Conservation (phyloP, 2,797 vertebrate genomes). For the Rhincodon typus region DNA sequence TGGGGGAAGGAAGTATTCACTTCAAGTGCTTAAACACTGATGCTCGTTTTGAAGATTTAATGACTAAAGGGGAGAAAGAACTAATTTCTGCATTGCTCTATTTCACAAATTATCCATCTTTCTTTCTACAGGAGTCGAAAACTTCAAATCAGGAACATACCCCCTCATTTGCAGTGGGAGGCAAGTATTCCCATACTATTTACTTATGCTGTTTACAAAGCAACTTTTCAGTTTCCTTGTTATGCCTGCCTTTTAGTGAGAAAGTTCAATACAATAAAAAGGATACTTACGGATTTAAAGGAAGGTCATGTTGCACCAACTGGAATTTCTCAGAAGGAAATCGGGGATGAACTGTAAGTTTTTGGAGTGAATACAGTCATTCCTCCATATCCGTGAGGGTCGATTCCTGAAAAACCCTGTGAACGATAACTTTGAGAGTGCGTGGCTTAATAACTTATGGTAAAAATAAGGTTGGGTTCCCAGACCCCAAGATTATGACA, state of each 20-base stretch:
- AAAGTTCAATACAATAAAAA: background rate
- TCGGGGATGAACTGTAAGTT: too few relatives aligned
- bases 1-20: background rate
- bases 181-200: slow-evolving; percentile 60
- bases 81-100: slow-evolving; percentile 41
- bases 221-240: background rate
- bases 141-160: slow-evolving; percentile 92
- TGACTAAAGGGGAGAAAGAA: background rate
- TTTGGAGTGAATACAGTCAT: too few relatives aligned
- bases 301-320: background rate
- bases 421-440: too few relatives aligned
- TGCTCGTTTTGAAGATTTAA: background rate
- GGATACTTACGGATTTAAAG: background rate
- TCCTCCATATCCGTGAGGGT: too few relatives aligned
- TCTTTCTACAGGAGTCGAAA: slow-evolving; percentile 78
- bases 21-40: background rate
- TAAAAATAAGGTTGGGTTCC: too few relatives aligned
- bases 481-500: too few relatives aligned
- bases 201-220: background rate
- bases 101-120: slow-evolving; percentile 41
- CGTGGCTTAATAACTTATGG: too few relatives aligned
- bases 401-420: too few relatives aligned
- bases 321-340: background rate
- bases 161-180: slow-evolving; percentile 94
- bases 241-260: background rate